These are phyloP conservation scores for Hozukius guyotensis DNA, from an alignment of 2,797 vertebrate genomes.

Conservation along the genomic window DNA sequence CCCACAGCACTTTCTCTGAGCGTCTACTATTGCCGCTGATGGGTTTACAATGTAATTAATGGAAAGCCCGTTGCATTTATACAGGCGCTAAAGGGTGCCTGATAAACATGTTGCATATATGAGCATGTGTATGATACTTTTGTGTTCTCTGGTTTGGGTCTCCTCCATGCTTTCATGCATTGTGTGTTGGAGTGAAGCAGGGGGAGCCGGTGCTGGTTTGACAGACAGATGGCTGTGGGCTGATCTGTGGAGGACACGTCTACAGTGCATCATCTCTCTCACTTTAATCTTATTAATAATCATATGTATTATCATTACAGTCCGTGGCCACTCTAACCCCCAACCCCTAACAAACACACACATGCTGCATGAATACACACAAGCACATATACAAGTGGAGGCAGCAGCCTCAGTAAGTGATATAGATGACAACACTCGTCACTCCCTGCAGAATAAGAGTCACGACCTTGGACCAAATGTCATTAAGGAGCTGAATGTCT, in stretches of 20 bases:
- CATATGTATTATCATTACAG: constrained; percentile 74
- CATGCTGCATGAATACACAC: constrained; percentile 3
- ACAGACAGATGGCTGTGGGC: constrained; percentile 20
- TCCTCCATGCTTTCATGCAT: no score
- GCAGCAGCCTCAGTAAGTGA: constrained; percentile 60
- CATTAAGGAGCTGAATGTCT: constrained; percentile 17
- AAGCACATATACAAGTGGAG: neutral
- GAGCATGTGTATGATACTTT: no score
- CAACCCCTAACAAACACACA: neutral
- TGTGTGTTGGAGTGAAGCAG: no score
- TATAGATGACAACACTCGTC: constrained; percentile 59
- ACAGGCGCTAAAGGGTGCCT: no score
- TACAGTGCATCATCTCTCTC: constrained; percentile 56
- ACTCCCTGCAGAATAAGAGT: constrained; percentile 36
- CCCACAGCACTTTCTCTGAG: no score
- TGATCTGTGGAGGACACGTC: constrained; percentile 39
- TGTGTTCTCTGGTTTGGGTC: no score
- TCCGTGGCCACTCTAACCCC: constrained; percentile 34
- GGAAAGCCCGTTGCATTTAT: no score
- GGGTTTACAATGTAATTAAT: no score
- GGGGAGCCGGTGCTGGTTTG: no score
- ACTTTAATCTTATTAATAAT: constrained; percentile 71
- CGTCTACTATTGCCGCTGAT: no score
- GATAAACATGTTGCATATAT: no score
- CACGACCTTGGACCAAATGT: constrained; percentile 58